Percentiles rank a stretch among this genome's conserved stretches.
Evolutionary conservation across 2,888 invertebrate genomes (phyloP).

Genomic region (Brenthis ino): DNA sequence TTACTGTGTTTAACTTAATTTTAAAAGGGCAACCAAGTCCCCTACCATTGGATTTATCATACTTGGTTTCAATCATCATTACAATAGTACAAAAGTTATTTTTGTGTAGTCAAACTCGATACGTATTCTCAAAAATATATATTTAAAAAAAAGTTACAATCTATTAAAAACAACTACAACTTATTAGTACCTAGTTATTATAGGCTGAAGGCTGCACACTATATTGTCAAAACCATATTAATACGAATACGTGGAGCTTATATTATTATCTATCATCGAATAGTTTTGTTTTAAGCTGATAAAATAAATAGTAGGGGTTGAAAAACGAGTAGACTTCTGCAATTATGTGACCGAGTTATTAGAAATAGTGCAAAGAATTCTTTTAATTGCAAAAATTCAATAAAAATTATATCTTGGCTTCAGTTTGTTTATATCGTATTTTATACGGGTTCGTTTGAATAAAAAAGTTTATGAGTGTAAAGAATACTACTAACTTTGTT

Average conservation of each 20-base stretch:
- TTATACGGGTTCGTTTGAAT: background rate
- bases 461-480: background rate
- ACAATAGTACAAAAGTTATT: background rate
- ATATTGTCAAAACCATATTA: too few species aligned
- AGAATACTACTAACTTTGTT: background rate
- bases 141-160: too few species aligned
- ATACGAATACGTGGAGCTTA: too few species aligned
- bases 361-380: constrained; percentile 3
- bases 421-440: background rate
- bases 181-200: too few species aligned
- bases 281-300: too few species aligned
- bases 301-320: background rate
- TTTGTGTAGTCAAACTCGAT: too few species aligned
- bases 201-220: too few species aligned
- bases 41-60: background rate
- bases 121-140: too few species aligned
- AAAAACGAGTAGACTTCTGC: background rate
- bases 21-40: constrained; percentile 23
- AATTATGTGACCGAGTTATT: constrained; percentile 15
- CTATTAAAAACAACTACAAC: too few species aligned
- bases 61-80: background rate
- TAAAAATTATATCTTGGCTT: background rate
- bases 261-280: too few species aligned
- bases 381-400: constrained; percentile 10
- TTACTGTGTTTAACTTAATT: constrained; percentile 27